Conservation (phyloP, 2,113 vertebrate genomes). For the Xenus cinereus region DNA sequence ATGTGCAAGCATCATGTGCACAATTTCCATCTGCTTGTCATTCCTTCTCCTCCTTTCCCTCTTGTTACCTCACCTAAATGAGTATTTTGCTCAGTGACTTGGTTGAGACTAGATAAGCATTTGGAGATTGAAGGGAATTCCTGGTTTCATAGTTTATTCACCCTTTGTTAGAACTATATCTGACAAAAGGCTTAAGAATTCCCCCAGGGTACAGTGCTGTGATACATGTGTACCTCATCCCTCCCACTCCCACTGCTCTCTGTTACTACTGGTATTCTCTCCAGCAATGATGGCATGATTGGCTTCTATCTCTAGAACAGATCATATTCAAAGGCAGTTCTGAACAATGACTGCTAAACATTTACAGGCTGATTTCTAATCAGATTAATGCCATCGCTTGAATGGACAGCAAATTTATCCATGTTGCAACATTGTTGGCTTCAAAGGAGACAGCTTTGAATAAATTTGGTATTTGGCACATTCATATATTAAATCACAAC, state of each 20-base stretch:
- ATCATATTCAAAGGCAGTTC: not conserved
- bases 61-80: not conserved
- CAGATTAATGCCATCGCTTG: not conserved
- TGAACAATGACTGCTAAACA: not conserved
- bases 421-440: not conserved
- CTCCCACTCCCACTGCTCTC: not conserved
- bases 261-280: not conserved
- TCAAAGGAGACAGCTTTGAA: not conserved
- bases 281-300: not conserved
- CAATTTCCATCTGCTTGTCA: not conserved
- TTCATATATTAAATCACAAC: not conserved
- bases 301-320: not conserved
- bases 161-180: not conserved
- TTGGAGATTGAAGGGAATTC: not conserved
- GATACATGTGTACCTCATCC: not conserved
- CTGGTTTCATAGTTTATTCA: not conserved
- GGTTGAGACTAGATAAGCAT: not conserved
- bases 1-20: not conserved
- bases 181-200: not conserved
- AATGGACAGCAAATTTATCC: not conserved
- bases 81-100: not conserved
- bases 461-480: not conserved
- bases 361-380: not conserved
- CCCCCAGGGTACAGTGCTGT: not conserved
- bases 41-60: not conserved